These are phyloP conservation scores for Dicyrtoma fusca DNA, from an alignment of 2,888 invertebrate species.

Conservation along the genomic window DNA sequence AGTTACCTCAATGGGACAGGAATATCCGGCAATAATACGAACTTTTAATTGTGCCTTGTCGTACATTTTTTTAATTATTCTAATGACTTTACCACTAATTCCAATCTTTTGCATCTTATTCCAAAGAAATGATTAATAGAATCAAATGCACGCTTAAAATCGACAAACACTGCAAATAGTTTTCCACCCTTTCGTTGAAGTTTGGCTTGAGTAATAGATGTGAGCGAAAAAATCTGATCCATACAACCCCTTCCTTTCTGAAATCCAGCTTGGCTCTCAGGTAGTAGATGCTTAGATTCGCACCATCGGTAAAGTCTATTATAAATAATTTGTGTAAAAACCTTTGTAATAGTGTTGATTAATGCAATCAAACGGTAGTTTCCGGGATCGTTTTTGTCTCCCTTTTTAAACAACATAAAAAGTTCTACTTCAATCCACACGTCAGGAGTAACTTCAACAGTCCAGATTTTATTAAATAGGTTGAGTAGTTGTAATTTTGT, in stretches of 20 bases:
- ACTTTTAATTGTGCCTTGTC: neutral
- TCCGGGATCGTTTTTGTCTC: conserved; percentile 34
- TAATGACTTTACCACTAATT: conserved; percentile 45
- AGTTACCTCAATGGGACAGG: neutral
- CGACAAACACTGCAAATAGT: conserved; percentile 51
- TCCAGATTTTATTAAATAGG: neutral
- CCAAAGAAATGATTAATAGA: conserved; percentile 49
- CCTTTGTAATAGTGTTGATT: conserved; percentile 43
- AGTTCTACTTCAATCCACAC: conserved; percentile 41
- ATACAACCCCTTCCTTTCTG: conserved; percentile 42
- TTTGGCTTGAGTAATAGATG: conserved; percentile 38
- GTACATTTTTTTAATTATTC: conserved; percentile 33
- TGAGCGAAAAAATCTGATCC: conserved; percentile 52
- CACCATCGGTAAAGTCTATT: conserved; percentile 45
- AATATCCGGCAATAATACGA: neutral
- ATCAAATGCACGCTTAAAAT: conserved; percentile 51
- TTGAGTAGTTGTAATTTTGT: neutral
- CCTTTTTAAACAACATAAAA: conserved; percentile 48
- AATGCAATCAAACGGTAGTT: conserved; percentile 49
- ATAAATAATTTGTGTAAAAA: conserved; percentile 46
- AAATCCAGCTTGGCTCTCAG: conserved; percentile 55
- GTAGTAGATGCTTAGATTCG: conserved; percentile 46
- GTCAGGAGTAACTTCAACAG: neutral
- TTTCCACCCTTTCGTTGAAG: conserved; percentile 37
- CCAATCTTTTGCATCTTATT: conserved; percentile 36